Evolutionary conservation across 2,113 vertebrate species (phyloP).

Genomic region (Paramormyrops kingsleyae): DNA sequence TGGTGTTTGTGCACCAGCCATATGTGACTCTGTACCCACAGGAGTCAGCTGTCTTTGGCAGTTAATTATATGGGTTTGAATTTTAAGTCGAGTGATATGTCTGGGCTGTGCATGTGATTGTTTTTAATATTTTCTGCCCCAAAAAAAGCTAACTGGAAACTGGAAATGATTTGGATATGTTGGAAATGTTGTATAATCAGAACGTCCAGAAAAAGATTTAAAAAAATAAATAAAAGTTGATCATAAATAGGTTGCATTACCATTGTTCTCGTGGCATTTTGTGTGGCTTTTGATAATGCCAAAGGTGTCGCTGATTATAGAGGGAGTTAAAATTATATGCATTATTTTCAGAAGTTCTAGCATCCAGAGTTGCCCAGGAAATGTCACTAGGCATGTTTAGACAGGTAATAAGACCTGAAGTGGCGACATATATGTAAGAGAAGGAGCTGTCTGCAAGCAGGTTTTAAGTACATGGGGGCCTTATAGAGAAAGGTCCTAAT

Average conservation of each 20-base stretch:
- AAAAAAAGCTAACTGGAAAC: not conserved
- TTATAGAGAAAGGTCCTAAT: not conserved
- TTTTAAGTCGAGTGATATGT: not conserved
- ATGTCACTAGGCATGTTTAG: constrained; percentile 3
- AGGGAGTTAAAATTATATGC: constrained; percentile 7
- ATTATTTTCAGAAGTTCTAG: not conserved
- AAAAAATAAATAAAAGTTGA: not conserved
- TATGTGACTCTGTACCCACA: not conserved
- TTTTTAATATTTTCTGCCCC: not conserved
- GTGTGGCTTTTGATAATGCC: constrained; percentile 11
- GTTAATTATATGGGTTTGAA: not conserved
- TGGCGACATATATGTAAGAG: not conserved
- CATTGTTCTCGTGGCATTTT: not conserved
- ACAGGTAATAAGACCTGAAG: not conserved
- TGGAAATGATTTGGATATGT: not conserved
- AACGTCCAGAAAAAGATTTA: not conserved
- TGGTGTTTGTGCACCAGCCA: not conserved
- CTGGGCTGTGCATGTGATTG: not conserved
- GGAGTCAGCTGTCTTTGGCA: not conserved
- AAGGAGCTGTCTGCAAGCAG: not conserved
- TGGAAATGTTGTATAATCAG: not conserved
- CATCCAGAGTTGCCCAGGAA: not conserved
- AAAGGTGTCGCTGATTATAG: constrained; percentile 7
- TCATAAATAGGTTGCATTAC: not conserved
- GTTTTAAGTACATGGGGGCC: not conserved